Evolutionary conservation across 2,113 vertebrate species (phyloP).

Genomic region (Panurus biarmicus): DNA sequence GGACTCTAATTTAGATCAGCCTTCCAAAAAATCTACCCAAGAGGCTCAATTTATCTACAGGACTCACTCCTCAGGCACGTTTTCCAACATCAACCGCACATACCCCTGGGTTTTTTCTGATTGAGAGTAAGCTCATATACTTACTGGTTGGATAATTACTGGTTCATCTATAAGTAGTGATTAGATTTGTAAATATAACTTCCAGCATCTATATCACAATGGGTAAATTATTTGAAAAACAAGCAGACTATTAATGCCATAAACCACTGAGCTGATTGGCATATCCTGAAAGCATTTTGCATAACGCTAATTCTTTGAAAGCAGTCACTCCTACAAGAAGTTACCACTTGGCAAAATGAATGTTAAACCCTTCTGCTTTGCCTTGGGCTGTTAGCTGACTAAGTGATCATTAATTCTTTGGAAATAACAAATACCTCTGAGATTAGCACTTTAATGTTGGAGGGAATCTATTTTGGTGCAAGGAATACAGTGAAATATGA

Average conservation of each 20-base stretch:
- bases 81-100: not conserved
- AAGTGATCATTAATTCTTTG: slow-evolving; percentile 43
- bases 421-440: slow-evolving; percentile 42
- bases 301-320: slow-evolving; percentile 1
- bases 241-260: not conserved
- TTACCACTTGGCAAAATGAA: slow-evolving; percentile 12
- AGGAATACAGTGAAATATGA: not conserved
- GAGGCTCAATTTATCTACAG: not conserved
- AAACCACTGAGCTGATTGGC: slow-evolving; percentile 23
- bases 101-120: not conserved
- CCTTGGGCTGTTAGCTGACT: slow-evolving; percentile 48
- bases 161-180: slow-evolving; percentile 1
- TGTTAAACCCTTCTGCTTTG: slow-evolving; percentile 34
- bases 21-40: not conserved
- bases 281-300: slow-evolving; percentile 25
- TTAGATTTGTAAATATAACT: slow-evolving; percentile 32
- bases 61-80: not conserved
- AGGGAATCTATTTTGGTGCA: slow-evolving; percentile 15
- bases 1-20: not conserved
- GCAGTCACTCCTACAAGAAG: not conserved
- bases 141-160: not conserved
- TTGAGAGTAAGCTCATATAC: not conserved
- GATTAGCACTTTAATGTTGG: slow-evolving; percentile 11
- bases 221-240: slow-evolving; percentile 19
- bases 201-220: not conserved